Percentiles rank a stretch among this genome's conserved stretches.
phyloP scores from a whole-genome alignment of 2,797 vertebrate species.

The Alauda arvensis region DNA sequence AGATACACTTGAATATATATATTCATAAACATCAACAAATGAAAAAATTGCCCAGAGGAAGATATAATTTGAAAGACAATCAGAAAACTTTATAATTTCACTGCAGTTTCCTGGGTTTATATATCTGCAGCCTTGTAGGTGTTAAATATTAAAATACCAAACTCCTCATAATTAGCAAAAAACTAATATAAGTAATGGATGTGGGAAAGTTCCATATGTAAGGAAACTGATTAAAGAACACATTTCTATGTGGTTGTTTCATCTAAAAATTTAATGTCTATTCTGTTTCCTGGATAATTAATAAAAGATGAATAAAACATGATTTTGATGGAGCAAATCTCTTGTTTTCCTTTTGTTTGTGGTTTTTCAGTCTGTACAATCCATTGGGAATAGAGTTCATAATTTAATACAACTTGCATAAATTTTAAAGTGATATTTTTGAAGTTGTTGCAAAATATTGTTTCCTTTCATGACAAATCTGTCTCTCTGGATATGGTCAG shows the following conservation, averaged over 20 bases:
- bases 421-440: not conserved
- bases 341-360: not conserved
- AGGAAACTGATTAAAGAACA: not conserved
- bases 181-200: not conserved
- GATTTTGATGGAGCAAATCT: not conserved
- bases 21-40: not conserved
- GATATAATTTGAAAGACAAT: not conserved
- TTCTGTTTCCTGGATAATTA: not conserved
- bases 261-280: not conserved
- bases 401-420: not conserved
- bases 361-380: not conserved
- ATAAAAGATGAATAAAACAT: not conserved
- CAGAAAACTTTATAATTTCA: not conserved
- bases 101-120: not conserved
- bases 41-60: not conserved
- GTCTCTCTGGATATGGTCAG: not conserved
- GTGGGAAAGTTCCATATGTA: not conserved
- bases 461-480: not conserved
- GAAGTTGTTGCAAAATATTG: not conserved
- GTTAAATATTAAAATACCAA: not conserved
- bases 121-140: not conserved
- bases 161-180: not conserved
- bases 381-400: not conserved
- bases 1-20: not conserved
- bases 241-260: not conserved